Base-by-base conservation (phyloP, 1,140 invertebrate genomes). In the Megalopta genalis region DNA sequence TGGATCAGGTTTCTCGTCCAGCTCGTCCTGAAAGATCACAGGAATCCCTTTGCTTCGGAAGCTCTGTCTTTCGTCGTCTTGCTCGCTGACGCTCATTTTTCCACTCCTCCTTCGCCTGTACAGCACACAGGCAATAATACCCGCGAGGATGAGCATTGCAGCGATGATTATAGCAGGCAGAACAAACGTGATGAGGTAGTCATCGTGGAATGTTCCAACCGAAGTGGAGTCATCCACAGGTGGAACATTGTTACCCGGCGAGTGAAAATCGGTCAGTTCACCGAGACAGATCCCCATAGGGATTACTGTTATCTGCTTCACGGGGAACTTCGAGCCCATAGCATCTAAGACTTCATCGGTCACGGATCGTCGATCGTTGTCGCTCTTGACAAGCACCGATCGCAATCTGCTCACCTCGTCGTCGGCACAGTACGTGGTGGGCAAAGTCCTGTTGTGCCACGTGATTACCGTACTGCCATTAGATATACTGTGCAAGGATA, bases 11-110 rank as follows among this genome's bases (percentile, higher is more conserved):
- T 97, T 97, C 88, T 99, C 98, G 84, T 98, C 97, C 18, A 98
- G 93, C 90, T 99, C 98, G 92, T 99, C 98, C 90, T 96, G 96
- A 91, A 99, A 98, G 84, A 99, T 99, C 9, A 99, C 97, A 1
- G 98, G 98, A 86, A 98, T 97, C 63, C 97, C 97, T 92, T 98
- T 98, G 82, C 96, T 97, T 12, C 97, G 94, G 92, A 98, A 98
- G 69, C 94, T 96, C 91, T 96, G 95, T 64, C 96, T 94, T 86
- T 96, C 96, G 86, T 97, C 96, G 82, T 97, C 96, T 83, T 97
- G 89, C 92, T 95, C 92, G 93, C 95, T 92, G 67, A 96, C 93
- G 85, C 95, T 96, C 95, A 97, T 96, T 90, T 97, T 97, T 0
- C 96, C 97, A 77, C 96, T 97, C 39, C 96, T 94, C 79, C 96